Conservation (phyloP, 2,113 vertebrate genomes). For the Poecile atricapillus region DNA sequence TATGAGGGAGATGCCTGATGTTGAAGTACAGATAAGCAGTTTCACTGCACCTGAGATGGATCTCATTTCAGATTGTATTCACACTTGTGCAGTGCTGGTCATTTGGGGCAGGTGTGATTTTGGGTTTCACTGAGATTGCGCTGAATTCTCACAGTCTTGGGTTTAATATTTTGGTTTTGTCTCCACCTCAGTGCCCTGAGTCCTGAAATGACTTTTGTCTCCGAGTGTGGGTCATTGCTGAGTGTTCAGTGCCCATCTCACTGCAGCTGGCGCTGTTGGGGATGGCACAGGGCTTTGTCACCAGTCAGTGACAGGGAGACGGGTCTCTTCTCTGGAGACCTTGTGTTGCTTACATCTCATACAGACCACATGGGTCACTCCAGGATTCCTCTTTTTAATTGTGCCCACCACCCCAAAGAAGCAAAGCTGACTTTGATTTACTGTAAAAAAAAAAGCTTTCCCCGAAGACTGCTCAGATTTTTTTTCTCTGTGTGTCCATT, state of each 20-base stretch:
- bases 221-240: neutral
- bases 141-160: neutral
- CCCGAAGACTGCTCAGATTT: neutral
- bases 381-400: neutral
- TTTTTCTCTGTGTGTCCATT: neutral
- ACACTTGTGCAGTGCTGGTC: neutral
- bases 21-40: neutral
- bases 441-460: neutral
- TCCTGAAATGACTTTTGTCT: neutral
- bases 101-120: accelerated
- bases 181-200: accelerated
- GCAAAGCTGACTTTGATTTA: neutral
- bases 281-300: neutral
- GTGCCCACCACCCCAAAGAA: neutral
- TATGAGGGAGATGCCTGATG: neutral
- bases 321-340: neutral
- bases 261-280: neutral
- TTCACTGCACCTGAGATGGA: neutral
- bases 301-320: neutral
- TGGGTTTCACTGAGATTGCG: neutral
- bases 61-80: neutral
- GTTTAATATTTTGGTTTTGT: neutral
- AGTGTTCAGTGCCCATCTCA: neutral
- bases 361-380: neutral
- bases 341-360: neutral